Percentiles rank a stretch among this genome's conserved stretches.
Evolutionary conservation across 2,797 vertebrate genomes (phyloP).

Genomic region (Rousettus madagascariensis): DNA sequence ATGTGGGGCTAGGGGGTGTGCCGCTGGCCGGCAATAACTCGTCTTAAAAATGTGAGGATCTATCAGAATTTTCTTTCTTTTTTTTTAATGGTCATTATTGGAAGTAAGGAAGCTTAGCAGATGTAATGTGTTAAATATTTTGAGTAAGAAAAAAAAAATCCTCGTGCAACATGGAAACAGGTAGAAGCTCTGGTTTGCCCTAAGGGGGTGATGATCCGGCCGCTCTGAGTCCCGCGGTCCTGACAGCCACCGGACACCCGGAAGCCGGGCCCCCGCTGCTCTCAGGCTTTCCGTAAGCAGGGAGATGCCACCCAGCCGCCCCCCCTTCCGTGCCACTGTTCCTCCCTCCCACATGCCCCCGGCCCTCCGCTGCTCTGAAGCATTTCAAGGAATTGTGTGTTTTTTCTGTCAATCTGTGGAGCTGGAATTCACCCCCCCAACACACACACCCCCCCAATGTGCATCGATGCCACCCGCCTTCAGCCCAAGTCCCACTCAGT

Average conservation of each 20-base stretch:
- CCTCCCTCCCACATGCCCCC: not conserved
- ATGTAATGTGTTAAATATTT: not conserved
- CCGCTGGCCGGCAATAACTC: not conserved
- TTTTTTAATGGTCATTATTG: not conserved
- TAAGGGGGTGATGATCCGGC: not conserved
- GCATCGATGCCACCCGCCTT: not conserved
- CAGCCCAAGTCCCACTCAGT: not conserved
- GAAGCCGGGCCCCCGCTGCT: not conserved
- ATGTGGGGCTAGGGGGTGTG: not conserved
- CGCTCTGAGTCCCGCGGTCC: not conserved
- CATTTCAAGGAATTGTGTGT: not conserved
- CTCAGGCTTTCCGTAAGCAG: not conserved
- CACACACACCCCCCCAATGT: too few relatives aligned
- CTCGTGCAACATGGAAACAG: not conserved
- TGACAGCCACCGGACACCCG: not conserved
- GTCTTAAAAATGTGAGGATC: not conserved
- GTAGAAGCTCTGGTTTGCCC: not conserved
- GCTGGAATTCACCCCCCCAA: not conserved
- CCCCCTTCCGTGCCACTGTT: not conserved
- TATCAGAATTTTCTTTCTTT: not conserved
- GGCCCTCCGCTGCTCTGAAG: not conserved
- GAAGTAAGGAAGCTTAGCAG: constrained; percentile 1
- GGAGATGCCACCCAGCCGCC: not conserved
- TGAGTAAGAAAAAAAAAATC: not conserved
- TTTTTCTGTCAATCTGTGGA: not conserved